Evolutionary conservation across 2,888 invertebrate genomes (phyloP), one percentile per base, ranked within the genome.

Genomic region (Lepidonotus clava): DNA sequence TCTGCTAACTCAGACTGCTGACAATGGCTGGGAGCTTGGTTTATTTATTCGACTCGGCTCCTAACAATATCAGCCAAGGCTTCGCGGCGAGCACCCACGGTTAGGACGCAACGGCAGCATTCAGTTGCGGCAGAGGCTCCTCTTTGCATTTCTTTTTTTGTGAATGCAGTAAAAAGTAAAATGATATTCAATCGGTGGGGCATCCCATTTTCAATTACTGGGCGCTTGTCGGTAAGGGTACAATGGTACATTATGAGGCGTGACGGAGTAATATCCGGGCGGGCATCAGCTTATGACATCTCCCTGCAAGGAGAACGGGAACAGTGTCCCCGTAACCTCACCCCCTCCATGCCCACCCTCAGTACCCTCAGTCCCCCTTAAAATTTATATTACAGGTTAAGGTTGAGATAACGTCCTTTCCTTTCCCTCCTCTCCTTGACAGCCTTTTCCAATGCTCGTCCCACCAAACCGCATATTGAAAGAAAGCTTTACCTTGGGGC

Each of bases 191-290:
- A 71, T 71, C 71, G 38, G 36, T 38, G 71, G 36, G 11, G 38
- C 71, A 71, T 71, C 71, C 36, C 71, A 71, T 38, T 71, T 71
- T 71, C 71, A 71, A 36, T 71, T 71, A 71, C 71, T 36, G 71
- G 1, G 36, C 71, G 36, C 6, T n/a, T 34, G 11, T 24, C 21
- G 71, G 0, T 34, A 21, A 34, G 71, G 71, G 71, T 66, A 71
- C 71, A 71, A 71, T 71, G 38, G 71, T 71, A 71, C 71, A 71
- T 71, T 71, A 36, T 71, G 14, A 24, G 71, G 71, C 71, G 34
- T 71, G 71, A 71, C 38, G 71, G 21, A 11, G 36, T 71, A 71
- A 71, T 71, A 71, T 71, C 71, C 71, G 71, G 36, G 34, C 21
- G 8, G 71, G 5, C n/a, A 18, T 8, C 38, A 71, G 71, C 71